Conservation (phyloP, 2,113 vertebrate species). For the Hydropotes inermis region DNA sequence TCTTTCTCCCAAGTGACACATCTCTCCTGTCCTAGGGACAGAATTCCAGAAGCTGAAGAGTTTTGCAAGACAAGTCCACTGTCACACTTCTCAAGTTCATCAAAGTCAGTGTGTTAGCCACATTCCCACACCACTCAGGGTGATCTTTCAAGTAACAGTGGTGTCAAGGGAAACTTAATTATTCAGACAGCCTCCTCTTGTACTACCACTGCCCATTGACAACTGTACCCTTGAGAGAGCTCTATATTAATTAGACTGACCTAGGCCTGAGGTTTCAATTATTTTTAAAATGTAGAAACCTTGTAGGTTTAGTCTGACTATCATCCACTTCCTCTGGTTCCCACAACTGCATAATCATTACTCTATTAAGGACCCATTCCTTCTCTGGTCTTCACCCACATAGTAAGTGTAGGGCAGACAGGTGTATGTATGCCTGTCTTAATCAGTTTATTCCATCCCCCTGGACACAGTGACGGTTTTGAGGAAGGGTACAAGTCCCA, state of each 20-base stretch:
- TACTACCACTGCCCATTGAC: not conserved
- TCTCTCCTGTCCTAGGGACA: not conserved
- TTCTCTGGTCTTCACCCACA: not conserved
- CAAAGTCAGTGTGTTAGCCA: not conserved
- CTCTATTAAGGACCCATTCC: not conserved
- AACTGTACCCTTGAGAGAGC: not conserved
- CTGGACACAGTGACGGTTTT: not conserved
- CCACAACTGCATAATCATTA: not conserved
- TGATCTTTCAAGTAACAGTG: not conserved
- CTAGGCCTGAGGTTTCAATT: not conserved
- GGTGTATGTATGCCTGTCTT: not conserved
- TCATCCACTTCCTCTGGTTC: not conserved
- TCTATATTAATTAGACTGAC: not conserved
- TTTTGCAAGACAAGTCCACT: not conserved
- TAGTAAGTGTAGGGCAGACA: not conserved
- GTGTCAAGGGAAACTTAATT: not conserved
- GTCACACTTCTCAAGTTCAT: not conserved
- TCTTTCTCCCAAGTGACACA: not conserved
- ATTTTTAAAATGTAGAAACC: not conserved
- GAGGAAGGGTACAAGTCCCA: not conserved
- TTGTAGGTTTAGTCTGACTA: not conserved
- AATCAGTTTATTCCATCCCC: not conserved
- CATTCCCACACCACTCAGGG: not conserved
- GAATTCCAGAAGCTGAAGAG: not conserved
- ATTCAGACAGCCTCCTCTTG: not conserved